Percentiles rank a stretch among this genome's conserved stretches.
phyloP scores from a whole-genome alignment of 2,888 invertebrate species.

The Crematogaster levior region DNA sequence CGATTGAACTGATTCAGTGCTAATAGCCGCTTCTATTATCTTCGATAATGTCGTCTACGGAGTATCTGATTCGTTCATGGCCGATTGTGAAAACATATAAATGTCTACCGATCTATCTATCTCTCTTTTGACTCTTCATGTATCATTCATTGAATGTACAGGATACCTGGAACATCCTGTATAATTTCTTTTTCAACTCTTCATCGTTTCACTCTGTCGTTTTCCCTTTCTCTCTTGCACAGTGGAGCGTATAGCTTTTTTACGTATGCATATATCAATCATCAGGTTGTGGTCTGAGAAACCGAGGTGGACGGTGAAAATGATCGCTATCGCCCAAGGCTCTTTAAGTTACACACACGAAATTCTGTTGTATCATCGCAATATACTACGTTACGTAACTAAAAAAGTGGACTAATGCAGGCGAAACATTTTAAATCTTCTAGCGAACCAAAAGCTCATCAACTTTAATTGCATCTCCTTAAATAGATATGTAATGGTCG shows the following conservation, averaged over 20 bases:
- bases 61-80: conserved; percentile 31
- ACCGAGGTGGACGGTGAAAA: conserved; percentile 56
- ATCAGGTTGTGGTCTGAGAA: conserved; percentile 44
- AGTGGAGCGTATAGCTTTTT: not conserved
- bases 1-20: conserved; percentile 40
- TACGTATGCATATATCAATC: conserved; percentile 8
- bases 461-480: conserved; percentile 6
- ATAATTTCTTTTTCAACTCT: not conserved
- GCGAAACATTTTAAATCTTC: conserved; percentile 37
- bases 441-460: conserved; percentile 8
- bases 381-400: conserved; percentile 60
- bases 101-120: not conserved
- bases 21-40: conserved; percentile 31
- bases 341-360: conserved; percentile 39
- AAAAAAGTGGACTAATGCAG: conserved; percentile 16
- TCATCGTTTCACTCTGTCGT: not conserved
- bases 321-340: conserved; percentile 49
- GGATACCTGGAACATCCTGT: not conserved
- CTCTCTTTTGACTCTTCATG: not conserved
- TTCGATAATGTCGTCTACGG: conserved; percentile 18
- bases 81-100: not conserved
- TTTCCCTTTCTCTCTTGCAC: not conserved
- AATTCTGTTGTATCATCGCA: conserved; percentile 62
- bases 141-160: not conserved
- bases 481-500: not conserved